Evolutionary conservation across 1,140 invertebrate genomes (phyloP).

Genomic region (Drosophila ohnishii): DNA sequence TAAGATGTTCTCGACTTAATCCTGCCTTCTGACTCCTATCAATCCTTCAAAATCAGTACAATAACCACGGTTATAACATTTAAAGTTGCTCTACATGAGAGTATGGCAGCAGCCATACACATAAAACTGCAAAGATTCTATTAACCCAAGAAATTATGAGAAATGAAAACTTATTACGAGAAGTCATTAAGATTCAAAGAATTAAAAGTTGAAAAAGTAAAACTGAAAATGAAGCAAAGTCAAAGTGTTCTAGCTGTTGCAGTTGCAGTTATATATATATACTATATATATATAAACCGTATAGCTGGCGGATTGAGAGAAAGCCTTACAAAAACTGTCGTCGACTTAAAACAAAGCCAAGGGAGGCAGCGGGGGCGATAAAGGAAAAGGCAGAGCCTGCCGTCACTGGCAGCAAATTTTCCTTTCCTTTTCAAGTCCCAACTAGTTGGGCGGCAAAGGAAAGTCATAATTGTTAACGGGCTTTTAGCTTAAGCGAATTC

Average conservation of each 20-base stretch:
- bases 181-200: slow-evolving; percentile 83
- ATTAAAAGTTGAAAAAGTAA: slow-evolving; percentile 81
- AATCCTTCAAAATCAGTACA: not conserved
- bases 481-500: slow-evolving; percentile 62
- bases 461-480: slow-evolving; percentile 76
- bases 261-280: slow-evolving; percentile 5
- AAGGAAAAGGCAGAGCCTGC: slow-evolving; percentile 24
- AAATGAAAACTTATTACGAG: slow-evolving; percentile 83
- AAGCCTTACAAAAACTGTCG: slow-evolving; percentile 65
- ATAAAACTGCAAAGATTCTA: slow-evolving; percentile 75
- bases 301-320: slow-evolving; percentile 15
- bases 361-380: slow-evolving; percentile 5
- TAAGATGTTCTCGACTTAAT: too few species aligned
- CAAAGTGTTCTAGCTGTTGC: slow-evolving; percentile 35
- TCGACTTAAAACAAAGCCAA: slow-evolving; percentile 60
- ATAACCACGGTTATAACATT: slow-evolving; percentile 49
- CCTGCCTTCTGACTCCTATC: too few species aligned
- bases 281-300: slow-evolving; percentile 9
- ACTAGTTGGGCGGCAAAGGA: slow-evolving; percentile 62
- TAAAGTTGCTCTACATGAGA: slow-evolving; percentile 49
- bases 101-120: slow-evolving; percentile 43
- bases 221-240: slow-evolving; percentile 66
- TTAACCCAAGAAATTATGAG: slow-evolving; percentile 82
- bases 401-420: slow-evolving; percentile 59
- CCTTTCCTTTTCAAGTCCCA: slow-evolving; percentile 60